phyloP scores from a whole-genome alignment of 2,113 vertebrate species.

The Carettochelys insculpta region DNA sequence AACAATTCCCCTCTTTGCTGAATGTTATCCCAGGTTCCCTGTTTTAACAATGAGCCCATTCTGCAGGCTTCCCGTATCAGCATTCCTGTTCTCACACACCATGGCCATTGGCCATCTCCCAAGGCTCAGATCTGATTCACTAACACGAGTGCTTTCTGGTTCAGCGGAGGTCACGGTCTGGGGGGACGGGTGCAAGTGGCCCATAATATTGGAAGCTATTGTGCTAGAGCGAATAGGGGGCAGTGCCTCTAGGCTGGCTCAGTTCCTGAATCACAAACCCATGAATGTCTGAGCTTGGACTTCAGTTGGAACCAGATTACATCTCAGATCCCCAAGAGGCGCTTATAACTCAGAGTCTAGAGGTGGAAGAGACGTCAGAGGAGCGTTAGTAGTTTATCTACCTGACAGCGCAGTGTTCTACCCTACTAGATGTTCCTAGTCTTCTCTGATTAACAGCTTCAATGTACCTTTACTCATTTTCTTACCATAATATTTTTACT shows the following conservation, averaged over 20 bases:
- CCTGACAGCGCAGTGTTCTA: not conserved
- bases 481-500: not conserved
- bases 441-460: not conserved
- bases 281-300: not conserved
- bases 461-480: not conserved
- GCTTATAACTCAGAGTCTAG: not conserved
- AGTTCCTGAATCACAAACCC: not conserved
- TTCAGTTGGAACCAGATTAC: not conserved
- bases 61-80: not conserved
- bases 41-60: not conserved
- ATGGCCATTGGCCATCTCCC: not conserved
- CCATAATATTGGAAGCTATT: not conserved
- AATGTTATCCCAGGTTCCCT: not conserved
- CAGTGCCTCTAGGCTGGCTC: not conserved
- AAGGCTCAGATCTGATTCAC: not conserved
- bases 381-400: not conserved
- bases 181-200: not conserved
- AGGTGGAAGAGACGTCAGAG: not conserved
- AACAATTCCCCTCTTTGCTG: not conserved
- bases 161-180: not conserved
- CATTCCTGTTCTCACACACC: too few relatives aligned
- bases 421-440: not conserved
- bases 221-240: not conserved
- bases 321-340: not conserved
- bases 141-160: not conserved